These are phyloP conservation scores for Holacanthella duospinosa DNA, from an alignment of 2,888 invertebrate species.

Conservation along the genomic window DNA sequence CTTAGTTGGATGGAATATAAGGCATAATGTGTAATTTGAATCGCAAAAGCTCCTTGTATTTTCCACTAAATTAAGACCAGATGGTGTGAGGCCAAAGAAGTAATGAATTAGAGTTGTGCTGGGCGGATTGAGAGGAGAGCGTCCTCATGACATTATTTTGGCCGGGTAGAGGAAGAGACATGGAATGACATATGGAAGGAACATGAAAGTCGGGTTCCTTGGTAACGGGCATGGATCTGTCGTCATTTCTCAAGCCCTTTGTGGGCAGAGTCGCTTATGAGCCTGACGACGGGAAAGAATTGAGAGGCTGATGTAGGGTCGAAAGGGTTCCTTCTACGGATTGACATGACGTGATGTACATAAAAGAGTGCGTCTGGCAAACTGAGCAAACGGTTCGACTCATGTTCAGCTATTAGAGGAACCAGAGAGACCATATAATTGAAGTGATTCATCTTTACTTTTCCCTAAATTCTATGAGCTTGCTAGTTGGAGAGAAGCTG, in stretches of 20 bases:
- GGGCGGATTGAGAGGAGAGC: background rate
- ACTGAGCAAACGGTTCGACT: too few species aligned
- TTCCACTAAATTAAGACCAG: constrained; percentile 25
- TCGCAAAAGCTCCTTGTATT: constrained; percentile 15
- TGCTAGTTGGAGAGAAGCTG: background rate
- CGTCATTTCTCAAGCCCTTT: too few species aligned
- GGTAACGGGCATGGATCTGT: background rate
- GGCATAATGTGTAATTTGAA: constrained; percentile 18
- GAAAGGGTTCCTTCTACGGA: too few species aligned
- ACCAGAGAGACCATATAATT: too few species aligned
- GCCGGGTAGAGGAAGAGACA: constrained; percentile 3
- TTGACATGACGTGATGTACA: too few species aligned
- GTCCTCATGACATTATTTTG: background rate
- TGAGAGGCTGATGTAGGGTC: too few species aligned
- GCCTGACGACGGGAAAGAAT: too few species aligned
- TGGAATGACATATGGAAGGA: constrained; percentile 3
- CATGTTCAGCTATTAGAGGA: too few species aligned
- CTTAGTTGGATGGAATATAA: background rate
- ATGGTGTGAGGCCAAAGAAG: constrained; percentile 18
- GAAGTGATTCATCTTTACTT: background rate
- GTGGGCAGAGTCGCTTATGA: too few species aligned
- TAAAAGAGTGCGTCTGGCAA: too few species aligned
- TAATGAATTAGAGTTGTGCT: constrained; percentile 7
- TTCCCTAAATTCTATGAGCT: background rate
- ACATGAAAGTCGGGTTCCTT: constrained; percentile 1